Percentiles rank a stretch among this genome's conserved stretches.
These are phyloP conservation scores for Zeugodacus cucurbitae DNA, from an alignment of 1,140 invertebrate genomes.

Conservation along the genomic window DNA sequence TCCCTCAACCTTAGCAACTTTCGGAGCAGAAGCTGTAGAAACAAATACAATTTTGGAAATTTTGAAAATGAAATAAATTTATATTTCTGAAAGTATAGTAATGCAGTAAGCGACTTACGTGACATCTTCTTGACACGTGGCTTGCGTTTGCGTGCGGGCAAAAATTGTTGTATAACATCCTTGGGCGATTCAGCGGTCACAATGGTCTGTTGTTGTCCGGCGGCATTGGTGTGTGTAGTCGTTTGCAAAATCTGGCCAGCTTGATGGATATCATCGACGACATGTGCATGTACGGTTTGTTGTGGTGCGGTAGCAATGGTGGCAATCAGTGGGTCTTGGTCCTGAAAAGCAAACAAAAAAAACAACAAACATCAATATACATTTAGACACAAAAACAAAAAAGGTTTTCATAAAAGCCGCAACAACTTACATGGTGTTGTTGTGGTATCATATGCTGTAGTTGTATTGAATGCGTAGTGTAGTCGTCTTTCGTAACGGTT, in stretches of 20 bases:
- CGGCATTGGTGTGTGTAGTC: conserved; percentile 58
- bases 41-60: neutral
- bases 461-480: conserved; percentile 67
- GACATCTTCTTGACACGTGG: conserved; percentile 63
- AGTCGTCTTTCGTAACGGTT: conserved; percentile 65
- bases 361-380: neutral
- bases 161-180: conserved; percentile 66
- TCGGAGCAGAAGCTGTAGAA: conserved; percentile 57
- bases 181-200: conserved; percentile 61
- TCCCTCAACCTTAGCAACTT: conserved; percentile 64
- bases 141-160: conserved; percentile 67
- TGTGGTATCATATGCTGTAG: conserved; percentile 66
- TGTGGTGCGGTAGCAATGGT: conserved; percentile 61
- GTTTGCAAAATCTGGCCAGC: conserved; percentile 62
- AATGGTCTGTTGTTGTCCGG: conserved; percentile 53
- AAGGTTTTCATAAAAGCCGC: neutral
- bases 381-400: neutral
- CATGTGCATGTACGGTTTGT: conserved; percentile 65
- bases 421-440: conserved; percentile 52
- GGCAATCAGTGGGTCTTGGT: conserved; percentile 64
- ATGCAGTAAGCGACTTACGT: conserved; percentile 50
- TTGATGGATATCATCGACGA: conserved; percentile 64
- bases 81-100: too few relatives aligned
- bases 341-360: conserved; percentile 37
- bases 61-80: too few relatives aligned